Conservation (phyloP, 2,888 invertebrate species). For the Hypomecis atomaria region DNA sequence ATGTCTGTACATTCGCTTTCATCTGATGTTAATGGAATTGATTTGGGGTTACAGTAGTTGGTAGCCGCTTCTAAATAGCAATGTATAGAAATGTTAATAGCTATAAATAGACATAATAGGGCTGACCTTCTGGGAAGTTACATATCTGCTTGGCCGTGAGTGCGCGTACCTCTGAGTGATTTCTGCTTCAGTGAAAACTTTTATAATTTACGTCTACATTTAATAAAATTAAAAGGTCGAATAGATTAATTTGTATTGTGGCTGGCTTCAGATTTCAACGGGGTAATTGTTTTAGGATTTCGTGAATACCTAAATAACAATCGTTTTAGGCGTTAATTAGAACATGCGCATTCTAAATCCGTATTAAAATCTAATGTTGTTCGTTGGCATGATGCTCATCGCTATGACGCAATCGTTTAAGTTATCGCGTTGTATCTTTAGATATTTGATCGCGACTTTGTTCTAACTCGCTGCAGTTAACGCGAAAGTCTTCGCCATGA, state of each 20-base stretch:
- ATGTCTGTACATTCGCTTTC: conserved; percentile 19
- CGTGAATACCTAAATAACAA: conserved; percentile 9
- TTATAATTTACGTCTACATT: conserved; percentile 34
- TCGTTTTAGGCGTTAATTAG: conserved; percentile 9
- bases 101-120: conserved; percentile 23
- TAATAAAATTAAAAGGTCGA: conserved; percentile 31
- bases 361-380: conserved; percentile 51
- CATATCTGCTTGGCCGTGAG: conserved; percentile 21
- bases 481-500: too few species aligned
- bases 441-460: too few species aligned
- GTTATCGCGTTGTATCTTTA: too few species aligned
- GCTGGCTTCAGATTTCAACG: conserved; percentile 10
- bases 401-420: too few species aligned
- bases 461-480: too few species aligned
- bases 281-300: conserved; percentile 18
- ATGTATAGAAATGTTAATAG: conserved; percentile 6
- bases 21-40: conserved; percentile 25
- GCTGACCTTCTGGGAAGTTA: conserved; percentile 28
- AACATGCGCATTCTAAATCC: conserved; percentile 70
- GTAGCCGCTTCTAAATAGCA: conserved; percentile 7
- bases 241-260: conserved; percentile 27
- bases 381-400: conserved; percentile 51
- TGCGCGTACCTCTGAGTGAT: conserved; percentile 25
- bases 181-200: conserved; percentile 26
- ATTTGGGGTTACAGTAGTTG: conserved; percentile 20